Evolutionary conservation across 1,140 invertebrate species (phyloP).

Genomic region (Drosophila willistoni): DNA sequence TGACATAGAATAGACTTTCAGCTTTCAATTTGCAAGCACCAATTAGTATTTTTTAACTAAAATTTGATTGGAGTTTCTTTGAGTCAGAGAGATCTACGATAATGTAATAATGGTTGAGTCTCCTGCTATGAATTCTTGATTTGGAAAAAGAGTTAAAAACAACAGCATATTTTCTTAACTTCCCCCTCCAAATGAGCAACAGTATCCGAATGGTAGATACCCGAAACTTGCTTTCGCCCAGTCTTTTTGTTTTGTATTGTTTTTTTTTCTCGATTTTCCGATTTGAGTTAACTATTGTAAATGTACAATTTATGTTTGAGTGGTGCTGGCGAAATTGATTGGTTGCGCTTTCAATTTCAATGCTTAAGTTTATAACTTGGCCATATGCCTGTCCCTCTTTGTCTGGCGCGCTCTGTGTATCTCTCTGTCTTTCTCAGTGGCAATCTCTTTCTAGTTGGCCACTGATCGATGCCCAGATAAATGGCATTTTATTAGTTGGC

Average conservation of each 20-base stretch:
- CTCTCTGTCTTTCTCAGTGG: background rate
- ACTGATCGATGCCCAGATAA: constrained; percentile 77
- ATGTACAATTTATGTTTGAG: constrained; percentile 69
- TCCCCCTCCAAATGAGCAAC: background rate
- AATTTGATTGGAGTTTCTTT: too few species aligned
- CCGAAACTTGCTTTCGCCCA: background rate
- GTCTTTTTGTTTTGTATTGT: background rate
- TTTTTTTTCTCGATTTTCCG: background rate
- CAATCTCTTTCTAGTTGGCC: constrained; percentile 24
- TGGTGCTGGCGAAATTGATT: constrained; percentile 62
- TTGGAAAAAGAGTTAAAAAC: too few species aligned
- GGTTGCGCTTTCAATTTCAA: constrained; percentile 46
- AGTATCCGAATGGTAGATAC: background rate
- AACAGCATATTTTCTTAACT: too few species aligned
- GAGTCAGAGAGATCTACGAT: too few species aligned
- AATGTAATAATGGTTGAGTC: too few species aligned
- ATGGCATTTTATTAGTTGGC: constrained; percentile 72
- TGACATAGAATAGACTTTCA: too few species aligned
- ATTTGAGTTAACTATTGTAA: constrained; percentile 56
- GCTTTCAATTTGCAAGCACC: too few species aligned
- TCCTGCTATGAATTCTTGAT: too few species aligned
- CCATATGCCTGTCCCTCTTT: background rate
- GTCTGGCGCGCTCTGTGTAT: background rate
- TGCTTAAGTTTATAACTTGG: constrained; percentile 17
- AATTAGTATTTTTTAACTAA: too few species aligned